Evolutionary conservation across 1,140 invertebrate genomes (phyloP).

Genomic region (Chrysomallon squamiferum): DNA sequence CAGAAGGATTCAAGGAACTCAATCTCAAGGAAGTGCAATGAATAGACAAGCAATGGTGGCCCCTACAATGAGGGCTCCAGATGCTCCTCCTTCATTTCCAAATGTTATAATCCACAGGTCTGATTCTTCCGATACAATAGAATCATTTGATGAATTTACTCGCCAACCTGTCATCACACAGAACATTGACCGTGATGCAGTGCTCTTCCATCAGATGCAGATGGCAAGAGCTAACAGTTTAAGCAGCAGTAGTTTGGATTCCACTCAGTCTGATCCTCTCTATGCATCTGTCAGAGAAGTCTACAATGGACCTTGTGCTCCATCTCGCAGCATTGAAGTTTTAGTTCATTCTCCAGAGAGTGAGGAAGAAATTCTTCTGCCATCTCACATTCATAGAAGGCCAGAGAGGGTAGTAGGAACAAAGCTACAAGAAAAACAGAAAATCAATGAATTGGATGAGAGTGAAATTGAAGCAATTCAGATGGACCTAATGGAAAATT

Average conservation of each 20-base stretch:
- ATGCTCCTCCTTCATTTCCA: neutral
- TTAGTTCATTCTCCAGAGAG: slow-evolving; percentile 38
- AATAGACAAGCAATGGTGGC: neutral
- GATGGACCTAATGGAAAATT: neutral
- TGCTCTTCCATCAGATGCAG: slow-evolving; percentile 58
- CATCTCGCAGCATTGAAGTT: slow-evolving; percentile 56
- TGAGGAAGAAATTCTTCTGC: neutral
- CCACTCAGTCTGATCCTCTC: slow-evolving; percentile 51
- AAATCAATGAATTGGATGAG: neutral
- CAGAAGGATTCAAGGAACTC: slow-evolving; percentile 8
- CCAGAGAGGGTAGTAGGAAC: neutral
- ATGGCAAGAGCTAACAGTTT: slow-evolving; percentile 38
- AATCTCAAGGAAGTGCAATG: neutral
- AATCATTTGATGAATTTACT: slow-evolving; percentile 45
- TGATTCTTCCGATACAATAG: slow-evolving; percentile 29
- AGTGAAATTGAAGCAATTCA: slow-evolving; percentile 4
- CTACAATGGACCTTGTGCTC: slow-evolving; percentile 22
- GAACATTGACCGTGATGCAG: slow-evolving; percentile 54
- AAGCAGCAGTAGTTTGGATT: slow-evolving; percentile 49
- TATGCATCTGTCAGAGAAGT: slow-evolving; percentile 36
- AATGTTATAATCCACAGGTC: slow-evolving; percentile 1
- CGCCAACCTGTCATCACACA: slow-evolving; percentile 29
- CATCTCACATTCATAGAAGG: neutral
- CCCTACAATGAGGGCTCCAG: neutral
- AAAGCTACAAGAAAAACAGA: neutral